Percentiles rank a stretch among this genome's conserved stretches.
Conservation (phyloP, 2,797 vertebrate species). For the Scarus forsteni region DNA sequence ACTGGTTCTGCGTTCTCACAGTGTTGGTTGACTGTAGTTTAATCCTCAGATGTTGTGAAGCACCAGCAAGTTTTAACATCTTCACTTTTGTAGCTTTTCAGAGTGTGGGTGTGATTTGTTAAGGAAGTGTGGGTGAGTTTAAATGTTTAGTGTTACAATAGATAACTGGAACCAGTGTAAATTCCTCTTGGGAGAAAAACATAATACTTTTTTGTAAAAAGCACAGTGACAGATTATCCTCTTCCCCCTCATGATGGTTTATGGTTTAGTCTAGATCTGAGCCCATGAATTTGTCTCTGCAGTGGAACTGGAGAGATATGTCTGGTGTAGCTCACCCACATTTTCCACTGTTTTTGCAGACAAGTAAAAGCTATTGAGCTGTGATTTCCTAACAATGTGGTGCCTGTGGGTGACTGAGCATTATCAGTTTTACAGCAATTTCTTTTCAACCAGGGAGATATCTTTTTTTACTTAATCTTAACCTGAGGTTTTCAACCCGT, state of each 20-base stretch:
- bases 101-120: slow-evolving; percentile 47
- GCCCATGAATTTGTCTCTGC: background rate
- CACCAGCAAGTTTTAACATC: slow-evolving; percentile 47
- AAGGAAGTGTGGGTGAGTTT: slow-evolving; percentile 47
- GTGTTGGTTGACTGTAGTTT: slow-evolving; percentile 46
- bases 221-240: slow-evolving; percentile 28
- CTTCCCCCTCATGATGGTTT: slow-evolving; percentile 1
- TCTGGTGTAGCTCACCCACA: slow-evolving; percentile 11
- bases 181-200: slow-evolving; percentile 25
- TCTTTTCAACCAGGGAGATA: too few relatives aligned
- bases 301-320: slow-evolving; percentile 8
- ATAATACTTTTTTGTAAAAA: slow-evolving; percentile 21
- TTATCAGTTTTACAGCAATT: background rate
- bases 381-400: background rate
- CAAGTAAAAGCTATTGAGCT: background rate
- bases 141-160: slow-evolving; percentile 45
- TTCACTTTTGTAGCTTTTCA: slow-evolving; percentile 31
- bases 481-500: too few relatives aligned
- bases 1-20: slow-evolving; percentile 41
- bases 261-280: slow-evolving; percentile 32
- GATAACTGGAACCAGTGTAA: slow-evolving; percentile 44
- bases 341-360: slow-evolving; percentile 9
- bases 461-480: too few relatives aligned
- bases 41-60: slow-evolving; percentile 49
- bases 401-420: slow-evolving; percentile 1